Evolutionary conservation across 2,888 invertebrate genomes (phyloP), one percentile per base, ranked within the genome.

Genomic region (Leptarthrus brevirostris): DNA sequence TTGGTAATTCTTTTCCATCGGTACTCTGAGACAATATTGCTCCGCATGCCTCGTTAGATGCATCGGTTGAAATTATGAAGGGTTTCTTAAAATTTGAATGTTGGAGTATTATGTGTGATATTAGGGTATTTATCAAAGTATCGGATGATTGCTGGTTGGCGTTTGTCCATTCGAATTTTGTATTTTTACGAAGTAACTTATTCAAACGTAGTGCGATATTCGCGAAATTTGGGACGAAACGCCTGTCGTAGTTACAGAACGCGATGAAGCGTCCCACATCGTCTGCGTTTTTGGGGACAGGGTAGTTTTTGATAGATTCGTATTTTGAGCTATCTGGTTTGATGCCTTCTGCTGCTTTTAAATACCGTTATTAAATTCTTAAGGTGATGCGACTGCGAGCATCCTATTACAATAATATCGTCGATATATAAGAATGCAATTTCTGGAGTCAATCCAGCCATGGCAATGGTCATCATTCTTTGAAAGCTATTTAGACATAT

Each of bases 21-120:
- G 58, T 72, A 8, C 71, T 70, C 20, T 81, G 81, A 2, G 78
- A 77, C 10, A 81, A 66, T 18, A 82, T 77, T 1, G 74, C 78
- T 1, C 79, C 80, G 8, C 79, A 53, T 1, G 79, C 80, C 4
- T 22, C 75, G 14, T 78, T 74, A 2, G 77, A 77, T 0, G 81
- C 80, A 40, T 82, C 81, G 0, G 80, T 80, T 2, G 81, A 79
- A n/a, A 81, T 16, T 10, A 76, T 69, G 54, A 81, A 82, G 0
- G 1, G 26, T 69, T 69, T 52, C 10, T 52, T 4, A 6, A 52
- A 69, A 30, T 69, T 16, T 10, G 69, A 52, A 18, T 52, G n/a
- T 3, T 52, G 16, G 1, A 69, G 30, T 18, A 69, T 49, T 30
- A 52, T 18, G 3, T 40, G 64, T 14, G 14, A 24, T 8, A 16